Evolutionary conservation across 2,888 invertebrate species (phyloP), one percentile per base, ranked within the genome.

Genomic region (Sipunculus nudus): DNA sequence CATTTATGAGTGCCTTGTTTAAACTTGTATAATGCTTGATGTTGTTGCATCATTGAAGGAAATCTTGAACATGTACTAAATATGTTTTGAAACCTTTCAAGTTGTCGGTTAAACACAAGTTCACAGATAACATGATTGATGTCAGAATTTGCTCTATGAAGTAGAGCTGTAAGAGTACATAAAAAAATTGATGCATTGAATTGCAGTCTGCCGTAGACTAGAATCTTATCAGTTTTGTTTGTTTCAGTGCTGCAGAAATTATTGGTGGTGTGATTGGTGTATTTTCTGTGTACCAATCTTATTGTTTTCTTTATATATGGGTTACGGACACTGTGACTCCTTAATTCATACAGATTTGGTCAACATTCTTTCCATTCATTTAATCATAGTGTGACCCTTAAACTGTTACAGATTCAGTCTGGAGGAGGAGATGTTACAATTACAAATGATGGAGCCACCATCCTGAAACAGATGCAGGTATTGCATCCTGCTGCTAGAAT

Each of bases 371-470:
- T 10, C 23, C 8, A 6, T 49, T 68, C 21, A 38, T 56, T 25
- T 31, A 29, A 23, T 10, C 5, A 21, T n/a, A 41, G 26, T 49
- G 45, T 50, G 28, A 21, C 52, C 19, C 53, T 47, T 47, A 85
- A 86, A 64, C 35, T 50, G 26, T 70, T 71, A 21, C 77, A 93
- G 93, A 99, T 99, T 77, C 98, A 99, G 87, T 88, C 94, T 35
- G 90, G 90, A 35, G 96, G 94, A 86, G 98, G 98, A 39, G 98
- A 98, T 87, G 99, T 99, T 0, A 98, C 97, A 2, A 99, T 99
- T 67, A 99, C 99, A 54, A 99, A 99, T 86, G 99, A 99, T 88
- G 99, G 99, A 59, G 99, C 99, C 35, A 99, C 99, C 35, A 99
- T 99, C 85, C 86, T 99, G 62, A 97, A 99, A 84, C 94, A 98